These are phyloP conservation scores for Tupiocoris notatus DNA, from an alignment of 2,888 invertebrate genomes.

Conservation along the genomic window DNA sequence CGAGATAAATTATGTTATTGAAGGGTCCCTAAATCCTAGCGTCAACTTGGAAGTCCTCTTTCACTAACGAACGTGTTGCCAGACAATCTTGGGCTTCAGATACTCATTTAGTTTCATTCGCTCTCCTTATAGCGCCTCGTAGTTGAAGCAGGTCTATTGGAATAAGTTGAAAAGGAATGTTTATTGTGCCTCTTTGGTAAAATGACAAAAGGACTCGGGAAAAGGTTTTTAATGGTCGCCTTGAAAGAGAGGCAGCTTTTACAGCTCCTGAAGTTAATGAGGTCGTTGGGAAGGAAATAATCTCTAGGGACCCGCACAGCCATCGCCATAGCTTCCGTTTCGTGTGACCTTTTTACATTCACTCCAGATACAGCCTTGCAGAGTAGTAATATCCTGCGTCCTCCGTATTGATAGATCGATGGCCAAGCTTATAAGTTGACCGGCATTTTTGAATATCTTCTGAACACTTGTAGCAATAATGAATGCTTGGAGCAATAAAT, in stretches of 20 bases:
- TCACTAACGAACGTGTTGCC: not conserved
- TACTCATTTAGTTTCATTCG: slow-evolving; percentile 5
- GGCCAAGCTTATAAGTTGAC: too few species aligned
- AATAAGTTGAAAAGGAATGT: not conserved
- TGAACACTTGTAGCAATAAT: too few species aligned
- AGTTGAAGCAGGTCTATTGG: not conserved
- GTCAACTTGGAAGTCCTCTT: not conserved
- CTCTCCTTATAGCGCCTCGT: not conserved
- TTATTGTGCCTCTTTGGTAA: slow-evolving; percentile 5
- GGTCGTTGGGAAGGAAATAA: slow-evolving; percentile 18
- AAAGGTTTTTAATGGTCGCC: slow-evolving; percentile 12
- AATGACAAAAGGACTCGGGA: slow-evolving; percentile 13
- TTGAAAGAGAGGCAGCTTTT: slow-evolving; percentile 5
- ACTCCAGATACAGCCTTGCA: not conserved
- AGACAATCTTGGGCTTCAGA: not conserved
- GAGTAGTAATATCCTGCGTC: too few species aligned
- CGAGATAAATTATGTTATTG: too few species aligned
- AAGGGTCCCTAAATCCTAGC: not conserved
- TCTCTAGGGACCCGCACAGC: not conserved
- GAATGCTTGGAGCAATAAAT: too few species aligned
- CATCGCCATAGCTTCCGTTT: not conserved
- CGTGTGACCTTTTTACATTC: not conserved
- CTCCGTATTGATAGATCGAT: too few species aligned
- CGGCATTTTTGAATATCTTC: too few species aligned
- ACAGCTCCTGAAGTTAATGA: slow-evolving; percentile 5